Conservation (phyloP, 2,113 vertebrate species). For the Trinectes maculatus region DNA sequence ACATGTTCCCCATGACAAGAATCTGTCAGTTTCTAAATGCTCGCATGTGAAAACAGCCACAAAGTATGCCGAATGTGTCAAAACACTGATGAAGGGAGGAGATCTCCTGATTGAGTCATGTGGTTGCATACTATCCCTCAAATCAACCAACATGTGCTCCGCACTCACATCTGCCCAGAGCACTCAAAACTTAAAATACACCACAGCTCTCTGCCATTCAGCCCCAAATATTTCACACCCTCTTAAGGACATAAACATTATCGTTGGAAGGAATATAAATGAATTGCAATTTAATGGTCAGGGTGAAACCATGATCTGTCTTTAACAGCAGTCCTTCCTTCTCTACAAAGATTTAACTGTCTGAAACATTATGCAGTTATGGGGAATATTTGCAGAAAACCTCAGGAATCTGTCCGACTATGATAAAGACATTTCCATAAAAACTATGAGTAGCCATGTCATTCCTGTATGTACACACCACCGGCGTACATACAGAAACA, state of each 20-base stretch:
- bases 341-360: slow-evolving; percentile 17
- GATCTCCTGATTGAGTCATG: slow-evolving; percentile 77
- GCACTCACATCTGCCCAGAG: slow-evolving; percentile 61
- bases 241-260: slow-evolving; percentile 74
- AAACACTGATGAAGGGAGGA: slow-evolving; percentile 70
- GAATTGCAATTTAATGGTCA: slow-evolving; percentile 60
- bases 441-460: slow-evolving; percentile 27
- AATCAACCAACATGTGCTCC: slow-evolving; percentile 69
- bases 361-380: slow-evolving; percentile 43
- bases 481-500: not conserved
- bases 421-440: slow-evolving; percentile 46
- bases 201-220: slow-evolving; percentile 50
- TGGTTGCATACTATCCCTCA: slow-evolving; percentile 73
- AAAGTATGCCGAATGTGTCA: slow-evolving; percentile 66
- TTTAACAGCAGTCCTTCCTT: slow-evolving; percentile 56
- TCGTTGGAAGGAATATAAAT: slow-evolving; percentile 66
- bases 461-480: slow-evolving; percentile 16
- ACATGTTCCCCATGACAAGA: slow-evolving; percentile 64
- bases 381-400: slow-evolving; percentile 39
- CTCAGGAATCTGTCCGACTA: slow-evolving; percentile 47
- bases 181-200: slow-evolving; percentile 32
- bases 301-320: slow-evolving; percentile 64
- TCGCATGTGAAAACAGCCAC: slow-evolving; percentile 71
- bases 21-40: slow-evolving; percentile 73
- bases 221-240: slow-evolving; percentile 64